These are phyloP conservation scores for Aricia artaxerxes DNA, from an alignment of 2,888 invertebrate genomes.

Conservation along the genomic window DNA sequence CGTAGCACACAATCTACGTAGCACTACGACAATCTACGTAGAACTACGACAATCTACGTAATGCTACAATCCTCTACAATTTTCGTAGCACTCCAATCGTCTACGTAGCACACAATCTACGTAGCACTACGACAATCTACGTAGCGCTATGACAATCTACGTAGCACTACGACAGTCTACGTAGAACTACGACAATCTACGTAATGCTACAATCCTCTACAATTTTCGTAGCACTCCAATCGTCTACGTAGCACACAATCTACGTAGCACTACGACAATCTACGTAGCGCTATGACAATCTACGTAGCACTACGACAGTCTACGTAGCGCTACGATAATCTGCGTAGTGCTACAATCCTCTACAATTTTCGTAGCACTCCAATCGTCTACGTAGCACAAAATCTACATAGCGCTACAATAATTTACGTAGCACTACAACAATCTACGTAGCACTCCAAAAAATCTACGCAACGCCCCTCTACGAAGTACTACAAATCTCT, in stretches of 20 bases:
- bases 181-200: background rate
- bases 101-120: background rate
- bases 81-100: too few relatives aligned
- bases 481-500: background rate
- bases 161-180: background rate
- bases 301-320: background rate
- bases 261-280: background rate
- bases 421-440: too few relatives aligned
- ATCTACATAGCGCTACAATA: too few relatives aligned
- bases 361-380: background rate
- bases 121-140: background rate
- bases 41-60: background rate
- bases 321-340: background rate
- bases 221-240: background rate
- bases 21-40: too few relatives aligned
- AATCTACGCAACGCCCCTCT: background rate
- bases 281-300: background rate
- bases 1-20: too few relatives aligned
- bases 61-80: background rate
- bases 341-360: background rate
- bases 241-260: background rate
- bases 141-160: background rate
- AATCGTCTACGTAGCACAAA: too few relatives aligned
- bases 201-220: background rate
- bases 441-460: too few relatives aligned